Percentiles rank a stretch among this genome's conserved stretches.
Conservation (phyloP, 2,888 invertebrate genomes). For the Himalopsyche anomala region DNA sequence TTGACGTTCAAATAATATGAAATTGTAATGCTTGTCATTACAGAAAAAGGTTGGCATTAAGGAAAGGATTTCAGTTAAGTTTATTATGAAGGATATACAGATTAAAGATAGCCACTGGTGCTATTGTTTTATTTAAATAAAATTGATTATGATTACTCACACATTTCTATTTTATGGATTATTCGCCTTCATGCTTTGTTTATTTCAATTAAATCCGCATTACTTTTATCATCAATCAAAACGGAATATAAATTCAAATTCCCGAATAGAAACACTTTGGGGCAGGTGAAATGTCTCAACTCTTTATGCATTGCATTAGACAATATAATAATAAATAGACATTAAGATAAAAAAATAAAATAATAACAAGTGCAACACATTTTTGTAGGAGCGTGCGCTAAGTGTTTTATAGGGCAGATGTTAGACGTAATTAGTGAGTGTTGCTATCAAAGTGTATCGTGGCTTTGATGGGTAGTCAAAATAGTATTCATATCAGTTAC, state of each 20-base stretch:
- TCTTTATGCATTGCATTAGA: conserved; percentile 46
- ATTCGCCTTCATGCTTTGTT: background rate
- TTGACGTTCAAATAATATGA: no score
- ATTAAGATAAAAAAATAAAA: conserved; percentile 36
- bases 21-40: no score
- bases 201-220: conserved; percentile 53
- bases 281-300: conserved; percentile 30
- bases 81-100: no score
- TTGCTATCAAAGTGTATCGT: conserved; percentile 53
- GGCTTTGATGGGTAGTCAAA: conserved; percentile 53
- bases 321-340: conserved; percentile 61
- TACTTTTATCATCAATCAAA: conserved; percentile 60
- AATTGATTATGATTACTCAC: no score
- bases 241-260: conserved; percentile 36
- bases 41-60: no score
- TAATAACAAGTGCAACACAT: background rate
- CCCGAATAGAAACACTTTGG: background rate
- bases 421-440: conserved; percentile 60
- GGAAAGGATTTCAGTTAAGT: no score
- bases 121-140: no score
- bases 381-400: conserved; percentile 46
- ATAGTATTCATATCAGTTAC: conserved; percentile 48
- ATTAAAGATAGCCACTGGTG: no score
- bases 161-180: background rate
- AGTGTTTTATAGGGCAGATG: conserved; percentile 63